Conservation (phyloP, 2,888 invertebrate species). For the Drosophila paranaensis region DNA sequence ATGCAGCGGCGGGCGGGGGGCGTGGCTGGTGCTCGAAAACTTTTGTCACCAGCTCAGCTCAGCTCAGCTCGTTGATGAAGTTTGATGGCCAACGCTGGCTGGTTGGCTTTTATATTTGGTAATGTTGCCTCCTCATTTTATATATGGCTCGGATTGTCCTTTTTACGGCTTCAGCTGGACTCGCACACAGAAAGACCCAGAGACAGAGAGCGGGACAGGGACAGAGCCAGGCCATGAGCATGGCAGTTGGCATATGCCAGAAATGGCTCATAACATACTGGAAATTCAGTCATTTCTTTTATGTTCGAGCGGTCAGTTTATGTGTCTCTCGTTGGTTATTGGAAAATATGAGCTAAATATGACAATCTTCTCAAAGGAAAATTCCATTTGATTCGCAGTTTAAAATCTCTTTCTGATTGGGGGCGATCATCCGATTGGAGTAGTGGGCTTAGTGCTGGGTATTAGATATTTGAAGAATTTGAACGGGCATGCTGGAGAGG, state of each 20-base stretch:
- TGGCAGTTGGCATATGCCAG: slow-evolving; percentile 66
- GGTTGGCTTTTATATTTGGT: slow-evolving; percentile 57
- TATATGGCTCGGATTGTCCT: slow-evolving; percentile 44
- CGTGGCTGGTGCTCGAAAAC: slow-evolving; percentile 61
- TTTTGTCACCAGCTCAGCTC: slow-evolving; percentile 63
- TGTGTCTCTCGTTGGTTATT: slow-evolving; percentile 37
- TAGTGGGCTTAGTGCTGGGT: neutral
- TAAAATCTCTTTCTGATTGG: neutral
- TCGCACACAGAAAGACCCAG: slow-evolving; percentile 3
- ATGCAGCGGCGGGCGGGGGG: slow-evolving; percentile 12
- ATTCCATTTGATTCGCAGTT: neutral
- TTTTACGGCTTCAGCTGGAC: slow-evolving; percentile 43
- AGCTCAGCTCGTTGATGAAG: slow-evolving; percentile 72
- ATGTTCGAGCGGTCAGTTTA: slow-evolving; percentile 44
- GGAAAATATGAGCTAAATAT: slow-evolving; percentile 13
- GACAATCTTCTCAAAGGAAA: neutral
- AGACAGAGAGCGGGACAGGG: neutral
- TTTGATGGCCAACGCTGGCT: slow-evolving; percentile 66
- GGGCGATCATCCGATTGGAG: neutral
- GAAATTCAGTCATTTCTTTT: slow-evolving; percentile 55
- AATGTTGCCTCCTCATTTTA: slow-evolving; percentile 50
- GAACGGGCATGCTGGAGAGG: too few species aligned
- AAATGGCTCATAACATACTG: slow-evolving; percentile 30
- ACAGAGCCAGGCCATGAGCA: slow-evolving; percentile 1
- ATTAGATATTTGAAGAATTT: too few species aligned